These are phyloP conservation scores for Lytechinus variegatus DNA, from an alignment of 35 echinoderm and acorn worm genomes.

Conservation along the genomic window DNA sequence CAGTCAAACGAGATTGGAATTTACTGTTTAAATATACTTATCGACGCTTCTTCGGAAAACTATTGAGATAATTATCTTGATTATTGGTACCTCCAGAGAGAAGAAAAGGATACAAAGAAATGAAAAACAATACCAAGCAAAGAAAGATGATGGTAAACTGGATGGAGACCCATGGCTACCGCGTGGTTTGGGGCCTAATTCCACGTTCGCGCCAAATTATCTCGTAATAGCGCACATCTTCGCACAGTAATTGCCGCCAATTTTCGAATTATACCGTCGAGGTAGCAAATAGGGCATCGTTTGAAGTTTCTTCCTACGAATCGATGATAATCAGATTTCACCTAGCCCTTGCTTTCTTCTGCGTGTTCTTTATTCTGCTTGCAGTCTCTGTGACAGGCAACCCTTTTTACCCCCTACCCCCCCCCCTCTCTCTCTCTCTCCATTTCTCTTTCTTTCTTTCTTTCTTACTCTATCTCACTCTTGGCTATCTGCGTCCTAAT, in stretches of 20 bases:
- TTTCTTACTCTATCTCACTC: background rate
- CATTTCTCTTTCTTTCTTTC: background rate
- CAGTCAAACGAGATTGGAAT: too few species aligned
- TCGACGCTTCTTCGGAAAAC: background rate
- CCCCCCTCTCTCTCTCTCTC: background rate
- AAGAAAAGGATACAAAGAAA: background rate
- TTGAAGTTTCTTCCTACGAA: background rate
- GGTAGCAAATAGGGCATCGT: slow-evolving; percentile 25
- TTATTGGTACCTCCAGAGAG: background rate
- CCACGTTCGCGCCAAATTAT: slow-evolving; percentile 27
- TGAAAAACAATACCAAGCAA: background rate
- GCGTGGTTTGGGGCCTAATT: background rate
- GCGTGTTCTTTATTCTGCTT: background rate
- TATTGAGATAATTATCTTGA: background rate
- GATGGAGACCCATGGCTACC: background rate
- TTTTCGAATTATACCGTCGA: slow-evolving; percentile 36
- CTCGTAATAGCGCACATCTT: slow-evolving; percentile 23
- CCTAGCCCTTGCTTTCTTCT: background rate
- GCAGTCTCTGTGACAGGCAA: background rate
- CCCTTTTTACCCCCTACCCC: background rate
- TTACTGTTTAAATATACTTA: too few species aligned
- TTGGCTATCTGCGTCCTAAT: too few species aligned
- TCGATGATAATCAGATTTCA: background rate
- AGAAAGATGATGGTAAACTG: background rate
- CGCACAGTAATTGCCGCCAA: slow-evolving; percentile 39